Base-by-base conservation (phyloP, 2,797 vertebrate species). In the Adrianichthys oophorus region DNA sequence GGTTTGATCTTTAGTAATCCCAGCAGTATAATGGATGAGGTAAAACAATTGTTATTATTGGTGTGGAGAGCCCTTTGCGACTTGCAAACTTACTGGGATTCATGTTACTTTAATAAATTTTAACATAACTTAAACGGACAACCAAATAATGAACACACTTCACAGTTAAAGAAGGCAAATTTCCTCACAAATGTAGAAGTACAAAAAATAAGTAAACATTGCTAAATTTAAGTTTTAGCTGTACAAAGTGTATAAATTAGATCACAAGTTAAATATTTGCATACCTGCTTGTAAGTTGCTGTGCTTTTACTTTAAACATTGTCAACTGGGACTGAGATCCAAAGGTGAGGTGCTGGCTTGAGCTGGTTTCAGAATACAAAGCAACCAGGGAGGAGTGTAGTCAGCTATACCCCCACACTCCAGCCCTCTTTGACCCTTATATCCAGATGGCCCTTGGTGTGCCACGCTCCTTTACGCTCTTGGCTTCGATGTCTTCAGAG, bases 311-410 rank as follows among this genome's bases (percentile, higher is more conserved):
- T 21, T 1, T 5, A 50, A 52, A 48, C 13, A 10, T 59, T 48
- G 8, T 65, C 2, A 15, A 23, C 48, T 67, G 59, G 52, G 56
- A 18, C 45, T 79, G 43, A 59, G 65, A 71, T 80, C 67, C 44
- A 70, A 16, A 80, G 44, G 37, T 16, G 50, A 68, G 56, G 4
- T 19, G 26, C 23, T 1, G 24, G 14, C 17, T 45, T 4, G 17
- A 17, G 23, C 19, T 26, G 42, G 46, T 64, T 44, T 48, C 15
- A 26, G 42, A 29, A 29, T 29, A 29, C 6, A 29, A 29, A 29
- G 26, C 26, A 5, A 29, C 26, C 26, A 7, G 26, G 26, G 6
- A 29, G 32, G 32, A 46, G n/a, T 17, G 7, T 47, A 23, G 45
- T 47, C 59, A 61, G 21, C 44, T 44, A 6, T 4, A 13, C n/a